Conservation (phyloP, 2,888 invertebrate genomes). For the Cenopis cana region DNA sequence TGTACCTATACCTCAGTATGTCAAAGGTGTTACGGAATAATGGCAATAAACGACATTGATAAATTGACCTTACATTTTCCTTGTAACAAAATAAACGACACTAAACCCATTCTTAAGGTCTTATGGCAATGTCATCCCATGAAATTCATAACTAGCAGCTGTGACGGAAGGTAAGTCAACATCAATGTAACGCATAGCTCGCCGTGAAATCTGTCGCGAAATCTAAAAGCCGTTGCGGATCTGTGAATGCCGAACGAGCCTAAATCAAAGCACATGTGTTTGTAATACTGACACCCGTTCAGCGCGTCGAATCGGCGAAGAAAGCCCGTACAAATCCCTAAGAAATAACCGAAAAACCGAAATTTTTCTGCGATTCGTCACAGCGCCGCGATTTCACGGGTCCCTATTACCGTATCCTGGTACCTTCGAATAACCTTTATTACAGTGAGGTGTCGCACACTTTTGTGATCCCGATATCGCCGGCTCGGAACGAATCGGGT, state of each 20-base stretch:
- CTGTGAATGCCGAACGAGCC: slow-evolving; percentile 62
- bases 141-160: slow-evolving; percentile 76
- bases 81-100: slow-evolving; percentile 43
- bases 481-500: slow-evolving; percentile 79
- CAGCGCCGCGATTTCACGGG: slow-evolving; percentile 79
- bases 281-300: slow-evolving; percentile 83
- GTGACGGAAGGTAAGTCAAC: slow-evolving; percentile 85
- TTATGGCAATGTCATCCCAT: slow-evolving; percentile 50
- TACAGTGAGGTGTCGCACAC: slow-evolving; percentile 68
- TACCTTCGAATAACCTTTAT: slow-evolving; percentile 48
- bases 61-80: slow-evolving; percentile 25
- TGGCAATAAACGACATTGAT: slow-evolving; percentile 30
- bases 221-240: slow-evolving; percentile 79
- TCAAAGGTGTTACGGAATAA: slow-evolving; percentile 12
- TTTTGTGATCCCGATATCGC: slow-evolving; percentile 67
- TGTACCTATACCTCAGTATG: neutral
- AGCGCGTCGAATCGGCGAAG: slow-evolving; percentile 80
- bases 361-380: slow-evolving; percentile 84
- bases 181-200: slow-evolving; percentile 81
- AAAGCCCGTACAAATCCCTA: slow-evolving; percentile 85
- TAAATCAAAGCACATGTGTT: slow-evolving; percentile 83
- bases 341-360: slow-evolving; percentile 86
- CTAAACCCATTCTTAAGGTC: slow-evolving; percentile 46
- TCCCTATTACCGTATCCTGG: slow-evolving; percentile 71
- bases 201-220: slow-evolving; percentile 81